These are phyloP conservation scores for Galeopterus variegatus DNA, from an alignment of 2,113 vertebrate species.

Conservation along the genomic window DNA sequence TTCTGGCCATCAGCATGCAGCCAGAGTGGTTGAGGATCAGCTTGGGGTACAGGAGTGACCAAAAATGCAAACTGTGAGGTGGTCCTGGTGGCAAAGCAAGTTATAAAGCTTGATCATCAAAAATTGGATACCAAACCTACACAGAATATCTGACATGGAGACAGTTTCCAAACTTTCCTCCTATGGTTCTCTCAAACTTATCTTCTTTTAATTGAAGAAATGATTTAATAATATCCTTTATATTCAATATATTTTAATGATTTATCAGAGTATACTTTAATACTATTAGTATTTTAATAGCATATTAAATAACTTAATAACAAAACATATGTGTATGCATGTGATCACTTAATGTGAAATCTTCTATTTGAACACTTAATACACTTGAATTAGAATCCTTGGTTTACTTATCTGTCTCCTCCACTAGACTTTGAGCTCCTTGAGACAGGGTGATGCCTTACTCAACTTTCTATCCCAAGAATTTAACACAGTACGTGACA, in stretches of 20 bases:
- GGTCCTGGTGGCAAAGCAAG: background rate
- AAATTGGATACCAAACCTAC: background rate
- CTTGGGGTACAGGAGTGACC: background rate
- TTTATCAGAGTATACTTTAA: background rate
- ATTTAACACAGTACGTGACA: background rate
- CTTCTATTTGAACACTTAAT: background rate
- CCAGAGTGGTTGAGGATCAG: background rate
- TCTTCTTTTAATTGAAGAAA: background rate
- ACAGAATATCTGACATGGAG: background rate
- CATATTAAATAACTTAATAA: background rate
- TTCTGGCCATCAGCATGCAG: background rate
- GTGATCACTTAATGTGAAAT: background rate
- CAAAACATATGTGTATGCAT: background rate
- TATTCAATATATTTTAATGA: background rate
- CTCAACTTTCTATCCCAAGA: background rate
- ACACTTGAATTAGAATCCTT: background rate
- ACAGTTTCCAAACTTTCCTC: background rate
- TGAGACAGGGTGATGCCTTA: background rate
- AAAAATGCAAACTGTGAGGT: background rate
- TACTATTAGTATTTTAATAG: conserved; percentile 10
- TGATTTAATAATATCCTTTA: conserved; percentile 7
- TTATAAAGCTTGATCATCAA: background rate
- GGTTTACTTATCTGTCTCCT: background rate
- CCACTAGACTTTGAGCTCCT: background rate
- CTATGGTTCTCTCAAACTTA: background rate